Evolutionary conservation across 1,140 invertebrate species (phyloP), one percentile per base, ranked within the genome.

Genomic region (Drosophila biarmipes): DNA sequence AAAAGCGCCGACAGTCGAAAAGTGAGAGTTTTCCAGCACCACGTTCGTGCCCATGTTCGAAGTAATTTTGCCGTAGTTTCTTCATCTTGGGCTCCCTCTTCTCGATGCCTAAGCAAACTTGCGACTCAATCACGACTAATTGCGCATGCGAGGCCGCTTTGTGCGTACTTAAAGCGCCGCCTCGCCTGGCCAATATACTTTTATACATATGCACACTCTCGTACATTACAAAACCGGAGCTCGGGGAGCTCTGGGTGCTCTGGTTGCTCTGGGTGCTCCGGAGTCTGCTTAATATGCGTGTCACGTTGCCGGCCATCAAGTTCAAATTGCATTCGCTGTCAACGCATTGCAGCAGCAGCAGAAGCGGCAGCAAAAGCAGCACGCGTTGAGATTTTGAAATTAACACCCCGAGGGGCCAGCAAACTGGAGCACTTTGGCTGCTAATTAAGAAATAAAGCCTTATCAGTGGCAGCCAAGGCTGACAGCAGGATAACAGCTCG

Each of bases 301-400:
- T 87, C 87, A 90, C 87, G 87, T 87, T 87, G 79, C 71, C 68
- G 76, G 82, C 82, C 82, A 90, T 90, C 87, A 90, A 90, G 87
- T 90, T 90, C 87, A 90, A 87, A 90, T 90, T 90, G 82, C 87
- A 87, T 90, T 90, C 71, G 80, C 87, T 90, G 87, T 90, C 87
- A 90, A 89, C 84, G 84, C 85, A 86, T 86, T 86, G 82, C 74
- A 45, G 46, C 71, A 61, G 54, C 54, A 61, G 56, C 35, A 14
- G 11, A 43, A 55, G n/a, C n/a, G n/a, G 55, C 51, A 40, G 29
- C 45, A 43, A 46, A 49, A 53, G 58, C 61, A 59, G 85, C 85
- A 90, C 76, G 85, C 80, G 85, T 89, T 87, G 67, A 87, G 58
- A 87, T 87, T 87, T 87, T 80, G 80, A 87, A 90, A 90, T 87